phyloP scores from a whole-genome alignment of 2,113 vertebrate genomes.

The Beaufortia kweichowensis region DNA sequence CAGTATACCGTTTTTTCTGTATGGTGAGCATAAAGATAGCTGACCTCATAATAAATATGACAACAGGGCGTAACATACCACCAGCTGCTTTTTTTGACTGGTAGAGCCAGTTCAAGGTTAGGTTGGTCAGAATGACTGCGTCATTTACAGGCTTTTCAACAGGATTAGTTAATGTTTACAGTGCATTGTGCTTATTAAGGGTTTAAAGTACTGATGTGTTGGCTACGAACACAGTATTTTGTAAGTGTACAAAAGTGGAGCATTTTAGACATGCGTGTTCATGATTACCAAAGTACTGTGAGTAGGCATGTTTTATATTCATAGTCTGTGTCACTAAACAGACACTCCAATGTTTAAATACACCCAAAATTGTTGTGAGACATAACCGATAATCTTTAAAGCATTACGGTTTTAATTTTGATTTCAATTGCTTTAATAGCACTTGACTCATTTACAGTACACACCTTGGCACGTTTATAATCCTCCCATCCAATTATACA shows the following conservation, averaged over 20 bases:
- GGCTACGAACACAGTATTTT: neutral
- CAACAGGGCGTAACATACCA: neutral
- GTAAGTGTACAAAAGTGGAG: no score
- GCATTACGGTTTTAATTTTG: neutral
- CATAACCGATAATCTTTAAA: neutral
- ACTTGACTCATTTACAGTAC: conserved; percentile 42
- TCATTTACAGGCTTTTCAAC: neutral
- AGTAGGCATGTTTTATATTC: no score
- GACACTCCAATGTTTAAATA: no score
- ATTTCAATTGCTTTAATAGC: no score
- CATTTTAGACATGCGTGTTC: no score
- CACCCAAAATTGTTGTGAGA: neutral
- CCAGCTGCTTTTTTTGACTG: neutral
- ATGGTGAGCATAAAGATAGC: neutral
- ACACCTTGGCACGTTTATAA: conserved; percentile 83
- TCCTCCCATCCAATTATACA: conserved; percentile 76
- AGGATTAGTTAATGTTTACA: conserved; percentile 4
- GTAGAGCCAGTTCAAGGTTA: conserved; percentile 9
- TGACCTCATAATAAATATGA: neutral
- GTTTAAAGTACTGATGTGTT: conserved; percentile 2
- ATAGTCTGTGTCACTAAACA: no score
- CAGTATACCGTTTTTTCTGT: neutral
- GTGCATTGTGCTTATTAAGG: neutral
- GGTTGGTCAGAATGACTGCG: neutral
- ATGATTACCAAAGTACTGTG: no score